phyloP scores from a whole-genome alignment of 2,113 vertebrate genomes.

The Saiga tatarica region DNA sequence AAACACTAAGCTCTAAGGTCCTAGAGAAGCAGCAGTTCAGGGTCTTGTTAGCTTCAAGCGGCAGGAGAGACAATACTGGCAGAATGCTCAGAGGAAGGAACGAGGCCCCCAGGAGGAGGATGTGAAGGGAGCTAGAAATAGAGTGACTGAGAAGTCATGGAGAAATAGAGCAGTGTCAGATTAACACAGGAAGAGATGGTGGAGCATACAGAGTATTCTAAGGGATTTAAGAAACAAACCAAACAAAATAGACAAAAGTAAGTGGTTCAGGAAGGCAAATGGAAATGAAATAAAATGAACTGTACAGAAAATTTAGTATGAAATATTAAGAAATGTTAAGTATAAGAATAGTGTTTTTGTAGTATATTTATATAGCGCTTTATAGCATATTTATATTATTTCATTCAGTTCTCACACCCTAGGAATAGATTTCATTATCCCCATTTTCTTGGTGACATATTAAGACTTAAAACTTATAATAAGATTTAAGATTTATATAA shows the following conservation, averaged over 20 bases:
- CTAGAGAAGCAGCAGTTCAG: slow-evolving; percentile 44
- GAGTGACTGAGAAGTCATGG: not conserved
- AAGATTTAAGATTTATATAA: not conserved
- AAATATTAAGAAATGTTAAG: not conserved
- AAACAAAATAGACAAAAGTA: not conserved
- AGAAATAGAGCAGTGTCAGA: not conserved
- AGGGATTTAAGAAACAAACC: not conserved
- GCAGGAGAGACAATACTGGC: slow-evolving; percentile 20
- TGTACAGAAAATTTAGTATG: not conserved
- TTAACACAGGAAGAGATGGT: not conserved
- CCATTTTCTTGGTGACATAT: not conserved
- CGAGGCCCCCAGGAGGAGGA: slow-evolving; percentile 9
- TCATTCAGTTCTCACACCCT: not conserved
- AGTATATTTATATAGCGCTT: not conserved
- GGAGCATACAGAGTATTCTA: not conserved
- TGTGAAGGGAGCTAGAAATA: not conserved
- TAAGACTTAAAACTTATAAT: not conserved
- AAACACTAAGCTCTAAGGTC: slow-evolving; percentile 60
- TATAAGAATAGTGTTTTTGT: not conserved
- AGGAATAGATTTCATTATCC: not conserved
- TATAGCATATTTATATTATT: not conserved
- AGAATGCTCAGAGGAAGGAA: slow-evolving; percentile 30
- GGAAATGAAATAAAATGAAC: not conserved
- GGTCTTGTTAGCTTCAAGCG: slow-evolving; percentile 58
- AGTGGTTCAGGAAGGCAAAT: not conserved